Base-by-base conservation (phyloP, 2,113 vertebrate species). In the Cranoglanis bouderius region DNA sequence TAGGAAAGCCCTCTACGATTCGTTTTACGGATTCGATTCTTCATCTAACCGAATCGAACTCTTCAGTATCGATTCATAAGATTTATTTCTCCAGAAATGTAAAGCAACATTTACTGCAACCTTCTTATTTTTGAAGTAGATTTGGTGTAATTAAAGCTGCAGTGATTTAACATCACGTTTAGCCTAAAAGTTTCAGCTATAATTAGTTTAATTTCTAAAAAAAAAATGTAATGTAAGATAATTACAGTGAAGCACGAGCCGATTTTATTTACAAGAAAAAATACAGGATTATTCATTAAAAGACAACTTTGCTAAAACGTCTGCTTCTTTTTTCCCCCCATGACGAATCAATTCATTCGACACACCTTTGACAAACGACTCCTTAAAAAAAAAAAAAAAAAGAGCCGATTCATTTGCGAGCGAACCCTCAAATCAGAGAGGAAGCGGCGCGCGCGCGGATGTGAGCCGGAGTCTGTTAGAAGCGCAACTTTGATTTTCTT, bases 401-500 rank as follows among this genome's bases (percentile, higher is more conserved):
- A 6, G 85, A 86, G 29, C 18, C 72, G 85, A 86, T n/a, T 59
- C 53, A 0, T 46, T 86, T 2, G 10, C 1, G 35, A n/a, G 7
- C 29, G 70, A 77, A 32, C 19, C 85, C 14, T 40, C 5, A 38
- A 13, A 55, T 16, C 32, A 38, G 84, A 7, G 67, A 74, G 84
- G 65, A 38, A 55, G 21, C 29, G 51, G 51, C 10, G 85, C 67
- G 84, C 84, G 85, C 87, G 88, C 87, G 70, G 85, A 89, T 90
- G 90, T 83, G 70, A 88, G 77, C 14, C 72, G 51, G 88, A 74
- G 88, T n/a, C 53, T 80, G 4, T 57, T 40, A 43, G 67, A 85
- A 77, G 59, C 49, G 88, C 86, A 89, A 89, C 81, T 92, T 89
- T 81, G 46, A 29, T 87, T 88, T 74, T 55, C 24, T 89, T 74